Base-by-base conservation (phyloP, 1,140 invertebrate species). In the Rhagoletis zephyria region DNA sequence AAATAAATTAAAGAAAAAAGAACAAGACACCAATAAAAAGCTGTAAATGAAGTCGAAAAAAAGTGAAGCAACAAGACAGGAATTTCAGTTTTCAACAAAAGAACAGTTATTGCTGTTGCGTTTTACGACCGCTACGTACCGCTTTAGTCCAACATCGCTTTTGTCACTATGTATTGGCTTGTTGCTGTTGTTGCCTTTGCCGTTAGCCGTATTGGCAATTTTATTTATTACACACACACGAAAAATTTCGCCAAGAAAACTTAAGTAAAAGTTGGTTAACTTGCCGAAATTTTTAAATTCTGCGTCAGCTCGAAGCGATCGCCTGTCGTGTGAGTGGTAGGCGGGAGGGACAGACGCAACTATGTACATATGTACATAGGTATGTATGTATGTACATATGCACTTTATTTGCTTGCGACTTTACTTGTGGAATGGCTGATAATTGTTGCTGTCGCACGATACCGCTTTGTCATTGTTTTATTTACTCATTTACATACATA, bases 41-140 rank as follows among this genome's bases (percentile, higher is more conserved):
- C 12, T 45, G n/a, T 14, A 48, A 48, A 74, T 42, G 42, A 48
- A 74, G 45, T 40, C 40, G 10, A 74, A 74, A 74, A 74, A 74
- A 74, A 45, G 67, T 74, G 67, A 74, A 74, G 67, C 67, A 74
- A 74, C n/a, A 74, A 42, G 42, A 5, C 67, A 48, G 45, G 67
- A 74, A 74, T 74, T 74, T 74, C 67, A 16, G 67, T 48, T 74
- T 74, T 48, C 4, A 74, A 74, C 67, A 74, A 74, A 74, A 74
- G 67, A 74, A 74, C 67, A 74, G 67, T 74, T 74, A 74, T 74
- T 74, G 67, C 67, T 74, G 67, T 74, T 74, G 67, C 67, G 67
- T 74, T 74, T 74, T 74, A 74, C 67, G 67, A 74, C 42, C 45
- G 67, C 67, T 74, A 74, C 67, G 16, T 10, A 48, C 67, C 30